phyloP scores from a whole-genome alignment of 2,113 vertebrate species.

The Vulpes lagopus region DNA sequence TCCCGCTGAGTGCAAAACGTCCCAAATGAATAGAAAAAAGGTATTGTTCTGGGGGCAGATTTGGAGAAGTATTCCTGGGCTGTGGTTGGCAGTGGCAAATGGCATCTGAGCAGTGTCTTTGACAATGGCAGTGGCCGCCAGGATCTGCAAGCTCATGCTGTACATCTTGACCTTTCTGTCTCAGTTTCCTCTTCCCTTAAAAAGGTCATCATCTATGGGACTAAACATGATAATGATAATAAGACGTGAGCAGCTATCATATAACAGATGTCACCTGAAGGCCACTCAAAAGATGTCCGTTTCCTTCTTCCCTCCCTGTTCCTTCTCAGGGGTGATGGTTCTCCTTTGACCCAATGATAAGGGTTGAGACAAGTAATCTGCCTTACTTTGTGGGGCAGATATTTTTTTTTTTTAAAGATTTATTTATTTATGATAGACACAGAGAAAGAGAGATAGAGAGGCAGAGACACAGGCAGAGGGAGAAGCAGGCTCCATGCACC shows the following conservation, averaged over 20 bases:
- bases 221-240: not conserved
- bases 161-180: not conserved
- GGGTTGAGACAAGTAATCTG: not conserved
- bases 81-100: not conserved
- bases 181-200: not conserved
- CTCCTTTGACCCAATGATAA: not conserved
- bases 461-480: too few species aligned
- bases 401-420: not conserved
- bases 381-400: not conserved
- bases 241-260: not conserved
- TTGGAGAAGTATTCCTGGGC: not conserved
- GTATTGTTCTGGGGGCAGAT: not conserved
- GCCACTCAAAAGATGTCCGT: too few species aligned
- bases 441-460: too few species aligned
- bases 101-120: not conserved
- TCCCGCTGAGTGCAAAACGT: not conserved
- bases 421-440: too few species aligned
- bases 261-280: not conserved
- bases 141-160: not conserved
- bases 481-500: too few species aligned
- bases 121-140: not conserved
- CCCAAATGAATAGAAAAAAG: not conserved
- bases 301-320: not conserved
- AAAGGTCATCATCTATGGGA: not conserved
- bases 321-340: not conserved